These are phyloP conservation scores for Gadus macrocephalus DNA, from an alignment of 2,113 vertebrate genomes.

Conservation along the genomic window DNA sequence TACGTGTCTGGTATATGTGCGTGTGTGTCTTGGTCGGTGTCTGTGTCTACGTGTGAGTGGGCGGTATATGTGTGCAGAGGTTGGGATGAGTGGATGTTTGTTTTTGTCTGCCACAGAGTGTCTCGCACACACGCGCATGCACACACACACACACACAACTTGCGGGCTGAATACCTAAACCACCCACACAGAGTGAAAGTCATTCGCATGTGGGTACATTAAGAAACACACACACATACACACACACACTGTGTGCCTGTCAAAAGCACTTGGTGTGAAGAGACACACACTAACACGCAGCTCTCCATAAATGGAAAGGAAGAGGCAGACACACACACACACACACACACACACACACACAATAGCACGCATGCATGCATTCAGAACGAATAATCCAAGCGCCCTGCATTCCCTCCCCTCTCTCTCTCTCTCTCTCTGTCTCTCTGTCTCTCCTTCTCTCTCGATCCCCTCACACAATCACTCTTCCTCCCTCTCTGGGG, in stretches of 20 bases:
- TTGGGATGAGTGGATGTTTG: constrained; percentile 11
- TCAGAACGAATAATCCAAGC: constrained; percentile 54
- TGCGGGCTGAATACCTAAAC: constrained; percentile 55
- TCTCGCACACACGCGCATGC: constrained; percentile 35
- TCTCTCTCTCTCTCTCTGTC: constrained; percentile 25
- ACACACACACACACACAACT: constrained; percentile 39
- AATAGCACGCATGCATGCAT: constrained; percentile 47
- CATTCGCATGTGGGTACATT: constrained; percentile 9
- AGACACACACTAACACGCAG: constrained; percentile 61
- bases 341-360: constrained; percentile 29
- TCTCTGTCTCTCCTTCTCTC: constrained; percentile 1
- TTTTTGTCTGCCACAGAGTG: constrained; percentile 4
- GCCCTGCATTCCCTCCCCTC: constrained; percentile 18
- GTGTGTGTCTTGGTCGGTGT: constrained; percentile 24
- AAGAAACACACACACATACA: constrained; percentile 35
- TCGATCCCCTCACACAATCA: constrained; percentile 8
- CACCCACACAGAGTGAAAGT: constrained; percentile 55
- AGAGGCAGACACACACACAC: constrained; percentile 20
- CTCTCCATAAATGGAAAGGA: constrained; percentile 63
- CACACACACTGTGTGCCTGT: constrained; percentile 25
- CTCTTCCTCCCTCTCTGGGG: constrained; percentile 42
- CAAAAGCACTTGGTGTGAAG: constrained; percentile 52
- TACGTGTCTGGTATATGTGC: constrained; percentile 4
- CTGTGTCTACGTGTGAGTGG: constrained; percentile 11
- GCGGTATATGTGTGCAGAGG: constrained; percentile 18